Percentiles rank a stretch among this genome's conserved stretches.
These are phyloP conservation scores for Toxotes chatareus DNA, from an alignment of 2,113 vertebrate species.

Conservation along the genomic window DNA sequence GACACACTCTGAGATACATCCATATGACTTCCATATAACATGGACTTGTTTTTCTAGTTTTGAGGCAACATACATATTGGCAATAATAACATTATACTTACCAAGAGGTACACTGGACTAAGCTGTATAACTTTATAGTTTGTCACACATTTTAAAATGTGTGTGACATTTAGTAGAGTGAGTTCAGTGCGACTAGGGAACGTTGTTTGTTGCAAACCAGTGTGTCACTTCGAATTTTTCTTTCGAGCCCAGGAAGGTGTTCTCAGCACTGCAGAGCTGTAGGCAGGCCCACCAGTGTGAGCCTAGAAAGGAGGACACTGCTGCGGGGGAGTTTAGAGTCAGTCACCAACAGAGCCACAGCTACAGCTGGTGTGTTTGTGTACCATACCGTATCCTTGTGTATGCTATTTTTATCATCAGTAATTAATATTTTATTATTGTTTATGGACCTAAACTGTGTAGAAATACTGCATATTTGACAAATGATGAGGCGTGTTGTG, in stretches of 20 bases:
- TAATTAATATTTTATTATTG: not conserved
- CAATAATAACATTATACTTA: too few relatives aligned
- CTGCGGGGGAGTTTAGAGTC: not conserved
- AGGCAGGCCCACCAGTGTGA: not conserved
- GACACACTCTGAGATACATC: too few relatives aligned
- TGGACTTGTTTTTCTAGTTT: not conserved
- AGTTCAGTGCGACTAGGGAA: not conserved
- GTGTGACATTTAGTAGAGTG: not conserved
- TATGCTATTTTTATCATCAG: not conserved
- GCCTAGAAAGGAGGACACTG: constrained; percentile 15
- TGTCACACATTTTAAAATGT: not conserved
- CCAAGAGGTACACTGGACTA: too few relatives aligned
- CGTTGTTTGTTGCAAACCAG: not conserved
- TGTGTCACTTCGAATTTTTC: constrained; percentile 8
- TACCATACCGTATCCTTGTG: not conserved
- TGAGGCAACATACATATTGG: too few relatives aligned
- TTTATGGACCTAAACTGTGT: not conserved
- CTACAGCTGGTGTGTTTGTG: not conserved
- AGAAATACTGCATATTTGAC: not conserved
- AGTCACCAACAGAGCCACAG: constrained; percentile 16
- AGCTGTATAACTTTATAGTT: not conserved
- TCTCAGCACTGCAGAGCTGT: constrained; percentile 6
- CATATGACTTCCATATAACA: not conserved
- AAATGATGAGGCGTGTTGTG: not conserved
- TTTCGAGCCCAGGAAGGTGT: not conserved